These are phyloP conservation scores for Choloepus didactylus DNA, from an alignment of 2,797 vertebrate species.

Conservation along the genomic window DNA sequence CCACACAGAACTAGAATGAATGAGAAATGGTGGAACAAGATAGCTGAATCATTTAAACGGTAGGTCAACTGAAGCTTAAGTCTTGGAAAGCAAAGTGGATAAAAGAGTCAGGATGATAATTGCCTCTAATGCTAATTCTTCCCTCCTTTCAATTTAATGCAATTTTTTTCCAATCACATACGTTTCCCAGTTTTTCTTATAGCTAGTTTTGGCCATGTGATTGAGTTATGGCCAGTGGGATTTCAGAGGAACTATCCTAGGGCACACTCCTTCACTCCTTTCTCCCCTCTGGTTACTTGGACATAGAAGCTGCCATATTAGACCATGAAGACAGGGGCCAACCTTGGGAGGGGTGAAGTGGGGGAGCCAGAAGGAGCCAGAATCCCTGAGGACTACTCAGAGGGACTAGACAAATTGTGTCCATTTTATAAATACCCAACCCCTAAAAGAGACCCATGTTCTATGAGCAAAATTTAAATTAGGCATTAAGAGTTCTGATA, in stretches of 20 bases:
- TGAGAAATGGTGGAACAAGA: neutral
- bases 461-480: conserved; percentile 27
- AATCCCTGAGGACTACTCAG: neutral
- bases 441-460: neutral
- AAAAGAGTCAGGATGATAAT: neutral
- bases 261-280: neutral
- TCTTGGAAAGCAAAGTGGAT: neutral
- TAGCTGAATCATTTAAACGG: neutral
- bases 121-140: neutral
- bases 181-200: neutral
- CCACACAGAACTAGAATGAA: neutral
- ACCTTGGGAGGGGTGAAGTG: no score
- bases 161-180: neutral
- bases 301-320: neutral
- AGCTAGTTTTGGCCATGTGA: neutral
- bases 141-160: neutral
- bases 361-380: neutral
- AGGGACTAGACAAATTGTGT: neutral
- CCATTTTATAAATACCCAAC: neutral
- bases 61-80: neutral
- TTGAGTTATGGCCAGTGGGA: neutral
- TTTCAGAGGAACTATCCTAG: neutral
- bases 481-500: neutral
- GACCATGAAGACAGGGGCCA: neutral
- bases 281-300: neutral